Base-by-base conservation (phyloP, 2,888 invertebrate genomes). In the Microchrysa polita region DNA sequence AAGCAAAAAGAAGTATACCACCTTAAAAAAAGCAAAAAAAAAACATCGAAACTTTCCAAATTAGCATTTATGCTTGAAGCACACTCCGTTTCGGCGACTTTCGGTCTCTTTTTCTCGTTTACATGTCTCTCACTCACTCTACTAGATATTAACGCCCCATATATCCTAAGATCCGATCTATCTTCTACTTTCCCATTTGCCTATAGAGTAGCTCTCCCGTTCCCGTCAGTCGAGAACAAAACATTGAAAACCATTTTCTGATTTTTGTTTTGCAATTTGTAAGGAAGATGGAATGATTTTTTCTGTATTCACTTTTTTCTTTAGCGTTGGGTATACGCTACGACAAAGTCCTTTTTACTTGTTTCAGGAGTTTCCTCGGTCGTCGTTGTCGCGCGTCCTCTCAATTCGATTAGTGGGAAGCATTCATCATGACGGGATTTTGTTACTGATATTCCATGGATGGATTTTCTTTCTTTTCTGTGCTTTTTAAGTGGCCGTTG, bases 341-440 rank as follows among this genome's bases (percentile, higher is more conserved):
- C n/a, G n/a, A n/a, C n/a, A n/a, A n/a, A n/a, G n/a, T 10, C 10
- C 20, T 55, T 18, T 55, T 20, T 20, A n/a, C n/a, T 55, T 20
- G 9, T 16, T 9, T 20, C 55, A 18, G n/a, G n/a, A 55, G 16
- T 10, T 59, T n/a, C n/a, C 27, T 22, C 22, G n/a, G n/a, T n/a
- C n/a, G n/a, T n/a, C n/a, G n/a, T n/a, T n/a, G n/a, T n/a, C n/a
- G 7, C 12, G n/a, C 42, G 34, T 61, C 12, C 23, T 34, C 59
- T 40, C 40, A 61, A 42, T 61, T 61, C 61, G 61, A 61, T 61
- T 61, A 61, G 61, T 61, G 16, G 40, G 27, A 34, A 61, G 40
- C 61, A 61, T 61, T 61, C 61, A 61, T 61, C 61, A 61, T 61
- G 61, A 18, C 40, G 60, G 27, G 61, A 61, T 61, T 61, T 40